Conservation (phyloP, 2,113 vertebrate species). For the Polyodon spathula region DNA sequence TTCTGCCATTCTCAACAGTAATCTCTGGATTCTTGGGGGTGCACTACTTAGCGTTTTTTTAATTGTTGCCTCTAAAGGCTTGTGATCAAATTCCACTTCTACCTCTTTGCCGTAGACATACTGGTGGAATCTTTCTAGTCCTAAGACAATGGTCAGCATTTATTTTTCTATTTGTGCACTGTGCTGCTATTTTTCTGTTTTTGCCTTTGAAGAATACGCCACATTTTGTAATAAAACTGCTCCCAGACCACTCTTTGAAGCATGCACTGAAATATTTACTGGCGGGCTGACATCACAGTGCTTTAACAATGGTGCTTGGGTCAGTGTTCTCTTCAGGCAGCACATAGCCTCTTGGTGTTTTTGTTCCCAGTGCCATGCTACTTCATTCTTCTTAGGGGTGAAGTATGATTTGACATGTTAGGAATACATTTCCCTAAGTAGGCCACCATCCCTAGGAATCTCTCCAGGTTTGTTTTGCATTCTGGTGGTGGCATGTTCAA, state of each 20-base stretch:
- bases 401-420: constrained; percentile 8
- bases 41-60: constrained; percentile 11
- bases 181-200: constrained; percentile 6
- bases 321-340: no score
- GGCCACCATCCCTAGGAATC: constrained; percentile 4
- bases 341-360: no score
- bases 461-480: constrained; percentile 9
- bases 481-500: constrained; percentile 4
- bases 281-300: constrained; percentile 1
- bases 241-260: not conserved
- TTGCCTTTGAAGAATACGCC: not conserved
- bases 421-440: constrained; percentile 7
- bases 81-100: not conserved
- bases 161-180: constrained; percentile 14
- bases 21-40: no score
- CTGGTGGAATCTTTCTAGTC: constrained; percentile 14
- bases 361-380: constrained; percentile 2
- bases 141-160: constrained; percentile 5
- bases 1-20: constrained; percentile 15
- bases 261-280: constrained; percentile 1
- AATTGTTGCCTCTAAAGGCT: no score
- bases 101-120: constrained; percentile 6
- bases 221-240: constrained; percentile 7
- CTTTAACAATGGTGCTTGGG: constrained; percentile 7
- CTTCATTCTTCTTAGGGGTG: not conserved